A percentile compares a stretch with the other conserved stretches of the same genome.
Conservation (phyloP, 1,140 invertebrate genomes). For the Drosophila sucinea region DNA sequence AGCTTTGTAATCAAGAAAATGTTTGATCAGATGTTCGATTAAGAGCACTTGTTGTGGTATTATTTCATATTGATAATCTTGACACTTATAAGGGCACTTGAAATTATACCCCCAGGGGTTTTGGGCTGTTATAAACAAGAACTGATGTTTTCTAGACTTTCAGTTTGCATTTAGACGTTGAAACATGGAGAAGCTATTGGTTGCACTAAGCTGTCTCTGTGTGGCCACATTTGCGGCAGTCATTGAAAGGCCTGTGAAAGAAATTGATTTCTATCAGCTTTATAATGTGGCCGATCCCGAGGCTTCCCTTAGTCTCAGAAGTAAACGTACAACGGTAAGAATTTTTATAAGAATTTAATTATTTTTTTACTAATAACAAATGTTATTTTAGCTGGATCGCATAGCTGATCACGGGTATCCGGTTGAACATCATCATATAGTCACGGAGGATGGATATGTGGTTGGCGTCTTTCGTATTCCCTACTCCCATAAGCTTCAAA, state of each 20-base stretch:
- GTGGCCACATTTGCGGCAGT: slow-evolving; percentile 18
- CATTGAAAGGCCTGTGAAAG: slow-evolving; percentile 12
- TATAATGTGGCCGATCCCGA: slow-evolving; percentile 55
- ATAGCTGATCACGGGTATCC: slow-evolving; percentile 83
- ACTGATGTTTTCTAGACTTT: slow-evolving; percentile 7
- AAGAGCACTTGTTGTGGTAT: not conserved
- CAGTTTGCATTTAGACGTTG: slow-evolving; percentile 22
- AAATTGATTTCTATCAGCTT: slow-evolving; percentile 59
- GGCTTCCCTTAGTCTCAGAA: slow-evolving; percentile 43
- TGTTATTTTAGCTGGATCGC: slow-evolving; percentile 38
- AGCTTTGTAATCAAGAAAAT: not conserved
- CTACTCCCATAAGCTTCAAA: slow-evolving; percentile 61
- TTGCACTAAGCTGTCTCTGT: slow-evolving; percentile 11
- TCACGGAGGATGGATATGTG: slow-evolving; percentile 84
- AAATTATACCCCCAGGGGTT: slow-evolving; percentile 16
- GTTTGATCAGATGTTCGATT: not conserved
- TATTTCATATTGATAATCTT: slow-evolving; percentile 21
- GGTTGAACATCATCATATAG: slow-evolving; percentile 84
- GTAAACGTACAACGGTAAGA: slow-evolving; percentile 47
- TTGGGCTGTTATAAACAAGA: slow-evolving; percentile 20
- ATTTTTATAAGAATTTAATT: not conserved
- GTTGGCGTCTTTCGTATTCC: slow-evolving; percentile 84
- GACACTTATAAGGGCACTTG: slow-evolving; percentile 22
- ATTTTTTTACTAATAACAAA: not conserved
- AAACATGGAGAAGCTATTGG: slow-evolving; percentile 34